Evolutionary conservation across 2,888 invertebrate genomes (phyloP).

Genomic region (Cremastinae sp.): DNA sequence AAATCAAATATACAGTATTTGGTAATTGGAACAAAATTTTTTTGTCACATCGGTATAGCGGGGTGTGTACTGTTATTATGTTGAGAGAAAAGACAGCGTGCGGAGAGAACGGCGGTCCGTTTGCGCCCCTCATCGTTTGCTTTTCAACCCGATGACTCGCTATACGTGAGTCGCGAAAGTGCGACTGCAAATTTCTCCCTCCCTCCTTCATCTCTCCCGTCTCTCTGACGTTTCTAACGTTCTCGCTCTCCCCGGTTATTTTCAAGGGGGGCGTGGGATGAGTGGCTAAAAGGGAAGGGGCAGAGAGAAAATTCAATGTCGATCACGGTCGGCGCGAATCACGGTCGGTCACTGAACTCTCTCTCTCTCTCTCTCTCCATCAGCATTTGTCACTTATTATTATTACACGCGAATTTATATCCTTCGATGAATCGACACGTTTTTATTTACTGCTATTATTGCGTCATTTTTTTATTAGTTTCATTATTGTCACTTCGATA

Average conservation of each 20-base stretch:
- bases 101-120: too few relatives aligned
- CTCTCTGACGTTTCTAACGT: slow-evolving; percentile 38
- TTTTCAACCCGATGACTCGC: not conserved
- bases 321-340: slow-evolving; percentile 55
- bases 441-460: not conserved
- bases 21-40: too few relatives aligned
- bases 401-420: too few relatives aligned
- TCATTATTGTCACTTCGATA: too few relatives aligned
- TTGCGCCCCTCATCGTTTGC: not conserved
- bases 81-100: too few relatives aligned
- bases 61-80: too few relatives aligned
- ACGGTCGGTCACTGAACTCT: slow-evolving; percentile 53
- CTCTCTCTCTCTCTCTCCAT: not conserved
- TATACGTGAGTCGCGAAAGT: slow-evolving; percentile 57
- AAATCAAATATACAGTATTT: too few relatives aligned
- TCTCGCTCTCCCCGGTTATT: slow-evolving; percentile 40
- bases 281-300: not conserved
- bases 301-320: slow-evolving; percentile 45
- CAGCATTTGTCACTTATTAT: not conserved
- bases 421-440: not conserved
- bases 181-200: slow-evolving; percentile 45
- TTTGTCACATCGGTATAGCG: too few relatives aligned
- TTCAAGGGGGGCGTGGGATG: not conserved
- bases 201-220: not conserved
- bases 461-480: not conserved